A percentile compares a stretch with the other conserved stretches of the same genome.
Evolutionary conservation across 2,113 vertebrate genomes (phyloP).

Genomic region (Cranoglanis bouderius): DNA sequence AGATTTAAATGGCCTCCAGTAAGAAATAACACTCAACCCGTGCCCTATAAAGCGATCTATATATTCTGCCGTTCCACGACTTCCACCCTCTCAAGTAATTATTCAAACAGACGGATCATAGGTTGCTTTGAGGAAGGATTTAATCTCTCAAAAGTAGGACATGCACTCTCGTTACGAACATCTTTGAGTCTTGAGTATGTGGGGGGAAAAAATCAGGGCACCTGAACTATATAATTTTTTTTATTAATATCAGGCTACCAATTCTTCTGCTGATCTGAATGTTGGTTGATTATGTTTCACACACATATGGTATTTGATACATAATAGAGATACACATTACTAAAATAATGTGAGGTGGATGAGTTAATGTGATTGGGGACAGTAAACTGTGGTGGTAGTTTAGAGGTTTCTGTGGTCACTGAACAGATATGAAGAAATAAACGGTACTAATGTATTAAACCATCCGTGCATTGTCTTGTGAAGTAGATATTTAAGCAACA

Average conservation of each 20-base stretch:
- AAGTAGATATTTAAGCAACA: background rate
- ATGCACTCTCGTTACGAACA: constrained; percentile 39
- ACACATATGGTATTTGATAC: background rate
- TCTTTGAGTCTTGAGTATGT: constrained; percentile 44
- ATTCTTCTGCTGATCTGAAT: background rate
- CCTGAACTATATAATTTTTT: constrained; percentile 5
- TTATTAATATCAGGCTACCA: background rate
- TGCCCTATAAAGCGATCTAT: constrained; percentile 23
- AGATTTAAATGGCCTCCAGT: background rate
- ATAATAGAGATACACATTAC: background rate
- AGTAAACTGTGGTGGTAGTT: background rate
- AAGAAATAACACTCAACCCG: background rate
- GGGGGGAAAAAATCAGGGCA: constrained; percentile 55
- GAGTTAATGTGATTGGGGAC: background rate
- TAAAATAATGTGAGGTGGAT: background rate
- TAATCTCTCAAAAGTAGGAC: constrained; percentile 58
- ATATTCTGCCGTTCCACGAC: constrained; percentile 2
- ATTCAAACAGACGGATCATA: constrained; percentile 18
- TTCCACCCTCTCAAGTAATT: constrained; percentile 23
- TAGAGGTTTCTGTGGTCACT: constrained; percentile 52
- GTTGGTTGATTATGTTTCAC: background rate
- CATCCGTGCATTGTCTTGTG: background rate
- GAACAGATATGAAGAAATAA: background rate
- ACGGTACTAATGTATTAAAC: background rate
- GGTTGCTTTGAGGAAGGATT: constrained; percentile 26